A percentile compares a stretch with the other conserved stretches of the same genome.
These are phyloP conservation scores for Platycheirus rosarum DNA, from an alignment of 2,888 invertebrate genomes.

Conservation along the genomic window DNA sequence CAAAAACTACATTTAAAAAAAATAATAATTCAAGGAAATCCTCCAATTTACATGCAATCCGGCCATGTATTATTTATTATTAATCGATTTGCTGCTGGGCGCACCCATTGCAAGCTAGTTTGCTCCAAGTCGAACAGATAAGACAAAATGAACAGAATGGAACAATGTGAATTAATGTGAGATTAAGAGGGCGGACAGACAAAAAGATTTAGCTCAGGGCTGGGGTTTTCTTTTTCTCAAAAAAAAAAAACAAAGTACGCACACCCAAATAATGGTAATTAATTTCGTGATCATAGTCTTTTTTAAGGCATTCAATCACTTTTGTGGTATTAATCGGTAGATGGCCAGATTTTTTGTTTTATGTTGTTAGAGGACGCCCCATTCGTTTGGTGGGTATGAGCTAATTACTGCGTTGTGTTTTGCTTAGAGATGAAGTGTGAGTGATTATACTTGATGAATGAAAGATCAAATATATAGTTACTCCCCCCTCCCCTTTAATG, in stretches of 20 bases:
- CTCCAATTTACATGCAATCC: too few species aligned
- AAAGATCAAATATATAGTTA: constrained; percentile 28
- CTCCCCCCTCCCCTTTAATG: too few species aligned
- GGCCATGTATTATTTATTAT: constrained; percentile 36
- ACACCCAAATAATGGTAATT: constrained; percentile 62
- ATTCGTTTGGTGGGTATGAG: constrained; percentile 18
- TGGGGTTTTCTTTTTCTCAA: constrained; percentile 12
- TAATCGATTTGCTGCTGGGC: constrained; percentile 58
- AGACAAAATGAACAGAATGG: constrained; percentile 18
- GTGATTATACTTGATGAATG: constrained; percentile 36
- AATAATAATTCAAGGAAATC: too few species aligned
- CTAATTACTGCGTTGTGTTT: constrained; percentile 54
- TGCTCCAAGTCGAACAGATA: constrained; percentile 16
- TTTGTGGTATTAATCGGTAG: constrained; percentile 61
- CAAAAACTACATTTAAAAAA: too few species aligned
- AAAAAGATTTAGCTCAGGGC: constrained; percentile 19
- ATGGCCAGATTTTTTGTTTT: constrained; percentile 24
- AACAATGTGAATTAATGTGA: constrained; percentile 59
- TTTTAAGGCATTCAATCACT: constrained; percentile 62
- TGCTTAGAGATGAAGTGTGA: constrained; percentile 34
- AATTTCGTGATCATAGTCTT: constrained; percentile 57
- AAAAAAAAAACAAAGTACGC: constrained; percentile 13
- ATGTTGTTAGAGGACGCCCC: not conserved
- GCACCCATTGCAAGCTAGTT: constrained; percentile 48
- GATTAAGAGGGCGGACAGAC: constrained; percentile 63